phyloP scores from a whole-genome alignment of 2,113 vertebrate genomes.

The Anser brachyrhynchus region DNA sequence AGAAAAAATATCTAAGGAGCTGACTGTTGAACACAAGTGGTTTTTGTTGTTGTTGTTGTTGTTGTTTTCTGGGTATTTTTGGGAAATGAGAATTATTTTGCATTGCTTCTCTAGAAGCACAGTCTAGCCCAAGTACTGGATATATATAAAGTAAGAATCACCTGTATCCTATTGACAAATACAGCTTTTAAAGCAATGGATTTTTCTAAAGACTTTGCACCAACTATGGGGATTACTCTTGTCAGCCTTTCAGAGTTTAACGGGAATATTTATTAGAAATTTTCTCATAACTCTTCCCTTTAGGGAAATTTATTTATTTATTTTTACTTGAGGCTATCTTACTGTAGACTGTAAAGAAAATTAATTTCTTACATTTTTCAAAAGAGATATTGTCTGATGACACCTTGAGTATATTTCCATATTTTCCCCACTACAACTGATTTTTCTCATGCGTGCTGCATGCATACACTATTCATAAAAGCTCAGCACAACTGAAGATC shows the following conservation, averaged over 20 bases:
- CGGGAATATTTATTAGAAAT: not conserved
- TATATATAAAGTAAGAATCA: not conserved
- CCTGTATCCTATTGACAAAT: not conserved
- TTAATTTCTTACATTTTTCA: constrained; percentile 24
- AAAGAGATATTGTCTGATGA: not conserved
- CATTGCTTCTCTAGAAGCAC: not conserved
- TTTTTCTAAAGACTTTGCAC: not conserved
- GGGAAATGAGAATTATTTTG: not conserved
- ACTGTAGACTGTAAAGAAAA: not conserved
- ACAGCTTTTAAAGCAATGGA: not conserved
- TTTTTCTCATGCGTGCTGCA: not conserved
- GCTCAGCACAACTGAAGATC: not conserved
- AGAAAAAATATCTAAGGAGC: not conserved
- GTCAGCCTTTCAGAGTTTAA: not conserved
- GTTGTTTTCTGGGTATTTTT: not conserved
- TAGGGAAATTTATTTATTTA: not conserved
- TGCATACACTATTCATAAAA: not conserved
- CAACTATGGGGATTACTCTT: not conserved
- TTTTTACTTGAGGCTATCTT: not conserved
- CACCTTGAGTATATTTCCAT: not conserved
- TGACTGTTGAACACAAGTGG: not conserved
- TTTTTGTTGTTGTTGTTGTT: not conserved
- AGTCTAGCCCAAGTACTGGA: not conserved
- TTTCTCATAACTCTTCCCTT: not conserved
- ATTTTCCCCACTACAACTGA: not conserved